A percentile compares a stretch with the other conserved stretches of the same genome.
Evolutionary conservation across 2,113 vertebrate species (phyloP).

Genomic region (Cyphomyrus discorhynchus): DNA sequence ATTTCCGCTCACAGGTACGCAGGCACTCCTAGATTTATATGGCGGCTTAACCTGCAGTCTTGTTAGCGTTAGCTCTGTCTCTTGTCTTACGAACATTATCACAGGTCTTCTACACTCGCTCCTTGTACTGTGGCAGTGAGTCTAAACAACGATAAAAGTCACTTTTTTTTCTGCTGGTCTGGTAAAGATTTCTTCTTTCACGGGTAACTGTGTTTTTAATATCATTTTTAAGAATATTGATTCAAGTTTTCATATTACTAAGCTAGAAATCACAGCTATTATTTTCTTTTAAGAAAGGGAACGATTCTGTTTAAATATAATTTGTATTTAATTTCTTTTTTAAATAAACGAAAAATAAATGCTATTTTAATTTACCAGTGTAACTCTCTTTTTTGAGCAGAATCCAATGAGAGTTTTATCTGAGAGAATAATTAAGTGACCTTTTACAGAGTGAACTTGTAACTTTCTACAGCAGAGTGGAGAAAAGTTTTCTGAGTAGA

Average conservation of each 20-base stretch:
- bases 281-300: conserved; percentile 54
- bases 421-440: neutral
- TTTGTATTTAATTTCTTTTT: conserved; percentile 69
- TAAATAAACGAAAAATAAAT: conserved; percentile 60
- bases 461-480: neutral
- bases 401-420: neutral
- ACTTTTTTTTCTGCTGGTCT: conserved; percentile 39
- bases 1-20: neutral
- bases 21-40: neutral
- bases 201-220: conserved; percentile 54
- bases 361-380: conserved; percentile 46
- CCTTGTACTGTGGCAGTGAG: conserved; percentile 11
- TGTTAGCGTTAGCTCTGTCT: neutral
- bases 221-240: conserved; percentile 48
- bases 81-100: conserved; percentile 28
- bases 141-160: conserved; percentile 22
- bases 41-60: neutral
- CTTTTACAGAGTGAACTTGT: neutral
- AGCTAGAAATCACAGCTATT: conserved; percentile 58
- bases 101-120: conserved; percentile 48
- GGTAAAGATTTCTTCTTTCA: conserved; percentile 56
- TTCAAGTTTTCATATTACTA: conserved; percentile 54
- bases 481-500: neutral
- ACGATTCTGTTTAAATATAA: conserved; percentile 59
- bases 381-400: neutral